These are phyloP conservation scores for Empidonax traillii DNA, from an alignment of 2,113 vertebrate species.

Conservation along the genomic window DNA sequence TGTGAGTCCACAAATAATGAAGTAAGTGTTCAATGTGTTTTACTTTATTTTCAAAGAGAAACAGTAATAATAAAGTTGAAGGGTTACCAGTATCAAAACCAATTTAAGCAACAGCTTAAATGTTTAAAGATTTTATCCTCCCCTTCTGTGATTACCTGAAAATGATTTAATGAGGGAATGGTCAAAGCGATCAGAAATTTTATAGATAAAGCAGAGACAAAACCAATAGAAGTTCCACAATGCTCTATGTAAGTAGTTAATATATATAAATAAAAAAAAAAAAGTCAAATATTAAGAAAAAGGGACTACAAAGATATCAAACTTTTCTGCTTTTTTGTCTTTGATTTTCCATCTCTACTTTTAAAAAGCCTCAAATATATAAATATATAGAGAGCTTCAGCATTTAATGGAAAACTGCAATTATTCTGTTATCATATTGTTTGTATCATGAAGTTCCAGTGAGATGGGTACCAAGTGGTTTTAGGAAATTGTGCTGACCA, in stretches of 20 bases:
- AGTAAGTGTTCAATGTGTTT: conserved; percentile 40
- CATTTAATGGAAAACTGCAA: neutral
- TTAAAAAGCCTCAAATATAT: neutral
- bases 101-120: neutral
- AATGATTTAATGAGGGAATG: neutral
- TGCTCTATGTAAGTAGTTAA: neutral
- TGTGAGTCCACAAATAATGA: conserved; percentile 59
- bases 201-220: neutral
- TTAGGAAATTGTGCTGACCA: neutral
- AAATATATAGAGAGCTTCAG: neutral
- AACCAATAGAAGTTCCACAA: neutral
- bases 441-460: neutral
- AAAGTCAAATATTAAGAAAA: neutral
- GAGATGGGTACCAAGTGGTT: neutral
- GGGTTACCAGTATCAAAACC: neutral
- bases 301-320: neutral
- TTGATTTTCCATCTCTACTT: neutral
- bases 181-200: neutral
- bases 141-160: neutral
- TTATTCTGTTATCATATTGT: neutral
- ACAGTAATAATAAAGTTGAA: neutral
- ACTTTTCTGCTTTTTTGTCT: neutral
- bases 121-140: neutral
- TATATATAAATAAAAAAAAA: neutral
- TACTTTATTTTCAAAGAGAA: neutral